A percentile compares a stretch with the other conserved stretches of the same genome.
phyloP scores from a whole-genome alignment of 2,113 vertebrate species.

The Pelvicachromis taeniatus region DNA sequence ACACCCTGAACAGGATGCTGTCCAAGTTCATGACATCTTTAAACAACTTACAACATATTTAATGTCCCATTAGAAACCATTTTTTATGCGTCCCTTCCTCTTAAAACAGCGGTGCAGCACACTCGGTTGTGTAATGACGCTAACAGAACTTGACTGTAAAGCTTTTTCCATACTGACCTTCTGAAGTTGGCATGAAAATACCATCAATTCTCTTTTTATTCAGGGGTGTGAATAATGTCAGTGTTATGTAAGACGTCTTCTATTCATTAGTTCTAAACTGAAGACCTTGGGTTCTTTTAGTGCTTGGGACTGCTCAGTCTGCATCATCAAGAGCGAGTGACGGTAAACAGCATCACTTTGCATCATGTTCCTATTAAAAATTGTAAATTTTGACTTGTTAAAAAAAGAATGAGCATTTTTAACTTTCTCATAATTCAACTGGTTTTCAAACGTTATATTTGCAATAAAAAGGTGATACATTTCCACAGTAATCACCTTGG shows the following conservation, averaged over 20 bases:
- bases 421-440: neutral
- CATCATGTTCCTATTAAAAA: neutral
- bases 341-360: neutral
- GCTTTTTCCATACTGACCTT: slow-evolving; percentile 21
- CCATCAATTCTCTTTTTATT: neutral
- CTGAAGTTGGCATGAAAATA: neutral
- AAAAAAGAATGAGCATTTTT: neutral
- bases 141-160: neutral
- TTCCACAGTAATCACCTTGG: neutral
- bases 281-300: neutral
- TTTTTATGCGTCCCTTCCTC: neutral
- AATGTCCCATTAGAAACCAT: neutral
- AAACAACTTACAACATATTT: neutral
- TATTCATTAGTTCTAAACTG: neutral
- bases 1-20: neutral
- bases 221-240: slow-evolving; percentile 44
- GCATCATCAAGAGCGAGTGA: neutral
- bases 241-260: slow-evolving; percentile 7
- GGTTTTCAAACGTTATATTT: neutral
- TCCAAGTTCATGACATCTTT: neutral
- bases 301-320: neutral
- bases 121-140: neutral
- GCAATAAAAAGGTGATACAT: neutral
- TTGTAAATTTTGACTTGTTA: neutral
- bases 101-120: neutral